Evolutionary conservation across 92 coral and sea anemone species (phyloP), one percentile per base, ranked within the genome.

Genomic region (Actinostola sp.): DNA sequence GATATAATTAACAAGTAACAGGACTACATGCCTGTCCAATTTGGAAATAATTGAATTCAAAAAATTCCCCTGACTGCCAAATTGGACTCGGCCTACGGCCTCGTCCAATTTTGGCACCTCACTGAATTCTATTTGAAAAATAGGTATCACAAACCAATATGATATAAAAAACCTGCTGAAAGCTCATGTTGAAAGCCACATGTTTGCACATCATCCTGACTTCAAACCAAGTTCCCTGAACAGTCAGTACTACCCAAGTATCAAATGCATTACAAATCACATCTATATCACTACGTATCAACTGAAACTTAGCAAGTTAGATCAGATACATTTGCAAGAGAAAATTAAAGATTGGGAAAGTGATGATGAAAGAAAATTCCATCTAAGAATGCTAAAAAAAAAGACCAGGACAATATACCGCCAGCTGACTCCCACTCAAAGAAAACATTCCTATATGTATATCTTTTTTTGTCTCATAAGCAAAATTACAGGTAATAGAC

Each of bases 91-190:
- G n/a, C n/a, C n/a, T n/a, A n/a, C n/a, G n/a, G n/a, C n/a, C n/a
- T n/a, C n/a, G n/a, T n/a, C n/a, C n/a, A n/a, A n/a, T n/a, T n/a
- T n/a, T n/a, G n/a, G n/a, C n/a, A n/a, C n/a, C n/a, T n/a, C n/a
- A n/a, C n/a, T n/a, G n/a, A n/a, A n/a, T n/a, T n/a, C n/a, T n/a
- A n/a, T n/a, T n/a, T n/a, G n/a, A n/a, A n/a, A n/a, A n/a, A n/a
- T n/a, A n/a, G n/a, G n/a, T n/a, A n/a, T n/a, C n/a, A n/a, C 62
- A 56, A 56, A 33, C 27, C 62, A 32, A 24, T 56, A 56, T 56
- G 33, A 56, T 14, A n/a, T 56, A 8, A 56, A 35, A 56, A 56
- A 56, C 27, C 62, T 56, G 8, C 62, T 56, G 34, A 56, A 56
- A 35, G 27, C 3, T 28, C 27, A 56, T 56, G 62, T 27, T 8